Evolutionary conservation across 1,140 invertebrate species (phyloP), one percentile per base, ranked within the genome.

Genomic region (Conus ventricosus): DNA sequence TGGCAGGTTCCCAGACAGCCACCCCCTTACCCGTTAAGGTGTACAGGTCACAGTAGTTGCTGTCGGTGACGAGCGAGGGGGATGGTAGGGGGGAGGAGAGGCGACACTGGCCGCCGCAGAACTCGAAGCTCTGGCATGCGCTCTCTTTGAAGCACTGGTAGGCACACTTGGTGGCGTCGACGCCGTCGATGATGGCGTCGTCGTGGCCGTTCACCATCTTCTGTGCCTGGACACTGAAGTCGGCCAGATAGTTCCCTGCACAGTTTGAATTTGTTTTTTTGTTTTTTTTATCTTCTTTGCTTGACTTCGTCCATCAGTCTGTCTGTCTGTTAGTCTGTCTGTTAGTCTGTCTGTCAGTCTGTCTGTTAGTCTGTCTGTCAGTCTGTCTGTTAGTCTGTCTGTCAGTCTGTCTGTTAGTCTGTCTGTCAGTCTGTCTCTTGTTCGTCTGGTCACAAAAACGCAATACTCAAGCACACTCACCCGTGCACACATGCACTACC

Each of bases 221-320:
- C 23, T 85, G 76, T n/a, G 67, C 17, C 53, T 80, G 88, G 20
- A 80, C 17, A n/a, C 87, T 81, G 78, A 92, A 92, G 85, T 92
- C 92, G 51, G 89, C 81, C 27, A 92, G 27, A 85, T 91, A 92
- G 55, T 89, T 90, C 88, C 90, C 92, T 92, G 54, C 84, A 90
- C 27, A 87, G 76, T 78, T 10, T 7, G 76, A 10, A 7, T 78
- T 7, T 27, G 7, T 78, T 7, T 78, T 5, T 78, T 17, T 78
- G 75, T 78, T 4, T 39, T 0, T 78, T 7, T 78, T n/a, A 39
- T 5, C 39, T 7, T 78, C 25, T 75, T 11, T 75, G 67, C 23
- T 11, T 75, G 67, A 17, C 13, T 75, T 11, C 23, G 67, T 4
- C 13, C 23, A 20, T 25, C 13, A 7, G 67, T 25, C 13, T 25